A percentile compares a stretch with the other conserved stretches of the same genome.
phyloP scores from a whole-genome alignment of 2,797 vertebrate species.

The Clarias laeviceps region DNA sequence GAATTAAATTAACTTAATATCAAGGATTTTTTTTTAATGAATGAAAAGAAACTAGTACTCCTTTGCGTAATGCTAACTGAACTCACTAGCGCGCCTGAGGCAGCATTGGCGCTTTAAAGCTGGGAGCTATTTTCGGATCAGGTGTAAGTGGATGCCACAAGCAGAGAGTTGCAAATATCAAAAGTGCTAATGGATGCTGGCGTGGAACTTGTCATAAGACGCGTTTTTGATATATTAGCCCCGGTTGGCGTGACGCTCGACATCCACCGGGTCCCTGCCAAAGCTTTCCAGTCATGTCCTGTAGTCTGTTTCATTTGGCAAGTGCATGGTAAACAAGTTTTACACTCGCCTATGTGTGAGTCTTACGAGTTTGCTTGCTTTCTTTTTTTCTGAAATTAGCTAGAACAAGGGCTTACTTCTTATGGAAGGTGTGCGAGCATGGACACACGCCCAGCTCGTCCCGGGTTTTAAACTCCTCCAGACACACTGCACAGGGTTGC shows the following conservation, averaged over 20 bases:
- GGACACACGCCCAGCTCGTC: constrained; percentile 84
- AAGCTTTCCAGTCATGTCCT: background rate
- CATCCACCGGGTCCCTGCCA: background rate
- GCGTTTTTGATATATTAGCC: constrained; percentile 17
- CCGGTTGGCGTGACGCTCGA: background rate
- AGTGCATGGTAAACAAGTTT: background rate
- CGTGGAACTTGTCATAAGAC: background rate
- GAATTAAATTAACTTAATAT: no score
- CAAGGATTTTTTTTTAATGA: no score
- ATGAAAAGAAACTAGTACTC: background rate
- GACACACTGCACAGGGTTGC: constrained; percentile 84
- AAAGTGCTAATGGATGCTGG: constrained; percentile 6
- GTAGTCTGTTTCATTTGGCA: background rate
- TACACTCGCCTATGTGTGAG: background rate
- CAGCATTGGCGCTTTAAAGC: constrained; percentile 9
- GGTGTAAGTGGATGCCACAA: constrained; percentile 18
- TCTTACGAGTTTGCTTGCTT: background rate
- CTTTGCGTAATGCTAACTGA: background rate
- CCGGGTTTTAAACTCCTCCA: constrained; percentile 82
- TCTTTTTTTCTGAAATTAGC: background rate
- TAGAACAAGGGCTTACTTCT: constrained; percentile 77
- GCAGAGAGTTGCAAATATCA: constrained; percentile 20
- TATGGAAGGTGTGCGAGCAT: constrained; percentile 85
- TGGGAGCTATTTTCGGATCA: constrained; percentile 22
- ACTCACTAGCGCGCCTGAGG: background rate